Evolutionary conservation across 2,113 vertebrate species (phyloP).

Genomic region (Malurus alboscapulatus): DNA sequence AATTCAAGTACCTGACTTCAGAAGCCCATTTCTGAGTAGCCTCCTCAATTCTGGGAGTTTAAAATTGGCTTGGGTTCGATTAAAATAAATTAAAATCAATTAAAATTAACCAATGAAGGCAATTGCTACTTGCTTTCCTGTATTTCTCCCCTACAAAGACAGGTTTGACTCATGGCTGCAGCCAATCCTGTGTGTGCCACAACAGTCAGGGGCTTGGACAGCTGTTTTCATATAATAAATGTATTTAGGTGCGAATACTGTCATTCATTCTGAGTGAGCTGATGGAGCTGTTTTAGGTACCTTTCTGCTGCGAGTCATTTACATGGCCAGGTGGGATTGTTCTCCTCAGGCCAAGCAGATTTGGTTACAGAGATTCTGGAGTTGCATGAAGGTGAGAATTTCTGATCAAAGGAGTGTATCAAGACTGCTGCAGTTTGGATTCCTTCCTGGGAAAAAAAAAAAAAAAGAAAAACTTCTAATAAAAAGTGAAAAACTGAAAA

Average conservation of each 20-base stretch:
- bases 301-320: not conserved
- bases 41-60: not conserved
- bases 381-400: not conserved
- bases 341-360: not conserved
- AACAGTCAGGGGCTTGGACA: not conserved
- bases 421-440: not conserved
- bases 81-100: not conserved
- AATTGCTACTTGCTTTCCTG: not conserved
- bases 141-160: accelerated
- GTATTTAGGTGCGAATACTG: not conserved
- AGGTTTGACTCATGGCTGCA: not conserved
- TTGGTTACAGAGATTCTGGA: not conserved
- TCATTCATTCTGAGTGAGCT: not conserved
- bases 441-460: not conserved
- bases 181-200: not conserved
- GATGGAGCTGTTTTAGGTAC: not conserved
- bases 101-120: not conserved
- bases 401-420: not conserved
- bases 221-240: not conserved
- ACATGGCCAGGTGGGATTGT: accelerated
- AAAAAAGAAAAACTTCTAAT: not conserved
- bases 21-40: not conserved
- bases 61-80: not conserved
- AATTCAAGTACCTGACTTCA: not conserved
- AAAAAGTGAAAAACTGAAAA: not conserved